These are phyloP conservation scores for Drosophila acutilabella DNA, from an alignment of 2,888 invertebrate species.

Conservation along the genomic window DNA sequence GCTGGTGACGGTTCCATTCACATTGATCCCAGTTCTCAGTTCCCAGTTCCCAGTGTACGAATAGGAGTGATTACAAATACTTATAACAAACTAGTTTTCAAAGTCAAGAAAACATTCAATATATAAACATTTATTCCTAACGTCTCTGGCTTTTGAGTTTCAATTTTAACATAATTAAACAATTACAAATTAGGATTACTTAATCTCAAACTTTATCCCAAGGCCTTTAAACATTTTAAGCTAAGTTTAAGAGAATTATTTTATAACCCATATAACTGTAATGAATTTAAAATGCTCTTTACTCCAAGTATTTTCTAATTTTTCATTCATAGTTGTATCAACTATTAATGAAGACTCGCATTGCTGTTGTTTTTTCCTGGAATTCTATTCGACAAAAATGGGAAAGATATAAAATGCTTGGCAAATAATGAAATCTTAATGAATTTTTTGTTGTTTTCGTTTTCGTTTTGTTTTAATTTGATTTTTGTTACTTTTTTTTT, in stretches of 20 bases:
- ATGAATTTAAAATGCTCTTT: no score
- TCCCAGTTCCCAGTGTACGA: background rate
- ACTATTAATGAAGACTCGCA: conserved; percentile 30
- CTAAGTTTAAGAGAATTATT: no score
- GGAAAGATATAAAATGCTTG: conserved; percentile 26
- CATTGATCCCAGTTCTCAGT: conserved; percentile 23
- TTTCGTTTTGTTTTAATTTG: conserved; percentile 19
- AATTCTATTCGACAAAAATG: conserved; percentile 32
- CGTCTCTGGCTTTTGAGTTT: no score
- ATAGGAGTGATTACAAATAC: no score
- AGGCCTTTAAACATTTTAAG: no score
- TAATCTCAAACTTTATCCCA: no score
- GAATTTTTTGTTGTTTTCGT: conserved; percentile 49
- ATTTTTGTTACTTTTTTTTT: conserved; percentile 1
- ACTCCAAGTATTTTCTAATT: background rate
- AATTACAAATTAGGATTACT: no score
- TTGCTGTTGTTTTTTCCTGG: conserved; percentile 42
- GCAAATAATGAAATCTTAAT: conserved; percentile 74
- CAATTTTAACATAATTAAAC: no score
- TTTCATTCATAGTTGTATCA: conserved; percentile 24
- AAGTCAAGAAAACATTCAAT: background rate
- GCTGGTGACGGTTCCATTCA: conserved; percentile 38
- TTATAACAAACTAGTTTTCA: no score
- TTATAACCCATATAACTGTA: no score
- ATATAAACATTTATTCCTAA: background rate